These are phyloP conservation scores for Ochotona princeps DNA, from an alignment of 2,113 vertebrate species.

Conservation along the genomic window DNA sequence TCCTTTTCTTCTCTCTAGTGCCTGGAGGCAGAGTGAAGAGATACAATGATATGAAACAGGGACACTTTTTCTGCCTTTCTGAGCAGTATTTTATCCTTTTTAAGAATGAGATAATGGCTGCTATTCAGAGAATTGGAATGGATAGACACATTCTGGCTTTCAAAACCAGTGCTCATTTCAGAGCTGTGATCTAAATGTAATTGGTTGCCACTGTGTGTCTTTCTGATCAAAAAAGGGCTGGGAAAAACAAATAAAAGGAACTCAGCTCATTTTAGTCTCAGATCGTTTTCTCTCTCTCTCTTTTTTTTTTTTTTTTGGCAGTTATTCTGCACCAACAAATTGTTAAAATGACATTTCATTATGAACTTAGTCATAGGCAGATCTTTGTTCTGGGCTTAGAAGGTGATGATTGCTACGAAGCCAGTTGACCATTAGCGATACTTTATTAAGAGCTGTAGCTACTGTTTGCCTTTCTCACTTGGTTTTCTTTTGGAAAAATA, in stretches of 20 bases:
- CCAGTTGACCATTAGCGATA: not conserved
- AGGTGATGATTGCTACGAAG: not conserved
- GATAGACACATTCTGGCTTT: slow-evolving; percentile 26
- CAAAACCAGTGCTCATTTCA: slow-evolving; percentile 48
- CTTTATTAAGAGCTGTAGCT: not conserved
- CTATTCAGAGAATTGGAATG: slow-evolving; percentile 38
- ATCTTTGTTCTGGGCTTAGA: slow-evolving; percentile 49
- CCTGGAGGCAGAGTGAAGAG: not conserved
- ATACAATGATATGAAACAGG: slow-evolving; percentile 1
- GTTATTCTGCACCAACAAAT: slow-evolving; percentile 54
- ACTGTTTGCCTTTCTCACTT: not conserved
- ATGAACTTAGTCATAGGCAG: slow-evolving; percentile 14
- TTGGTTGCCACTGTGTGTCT: slow-evolving; percentile 41
- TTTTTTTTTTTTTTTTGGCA: slow-evolving; percentile 13
- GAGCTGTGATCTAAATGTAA: slow-evolving; percentile 48
- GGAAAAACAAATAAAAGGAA: not conserved
- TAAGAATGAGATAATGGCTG: slow-evolving; percentile 5
- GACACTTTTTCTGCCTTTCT: not conserved
- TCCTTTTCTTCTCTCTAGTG: slow-evolving; percentile 15
- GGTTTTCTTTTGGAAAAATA: slow-evolving; percentile 42
- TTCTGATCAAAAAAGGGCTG: slow-evolving; percentile 36
- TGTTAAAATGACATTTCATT: slow-evolving; percentile 55
- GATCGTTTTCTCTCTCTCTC: slow-evolving; percentile 43
- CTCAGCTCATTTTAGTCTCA: slow-evolving; percentile 52
- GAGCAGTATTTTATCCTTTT: slow-evolving; percentile 48